These are phyloP conservation scores for Mesodorylaimus sp. DNA, from an alignment of 2,888 invertebrate genomes.

Conservation along the genomic window DNA sequence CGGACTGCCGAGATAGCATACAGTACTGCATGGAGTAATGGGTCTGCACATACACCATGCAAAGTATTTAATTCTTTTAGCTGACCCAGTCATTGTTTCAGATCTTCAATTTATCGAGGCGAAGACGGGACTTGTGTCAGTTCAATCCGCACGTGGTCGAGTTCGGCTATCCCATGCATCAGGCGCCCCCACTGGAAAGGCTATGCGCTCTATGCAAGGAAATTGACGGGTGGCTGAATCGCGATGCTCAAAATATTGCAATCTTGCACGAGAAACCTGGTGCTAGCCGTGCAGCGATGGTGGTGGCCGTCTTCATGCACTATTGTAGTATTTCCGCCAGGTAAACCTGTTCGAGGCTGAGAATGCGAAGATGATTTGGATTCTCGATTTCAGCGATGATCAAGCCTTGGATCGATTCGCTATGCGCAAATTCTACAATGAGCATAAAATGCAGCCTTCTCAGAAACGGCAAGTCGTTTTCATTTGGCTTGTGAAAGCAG, in stretches of 20 bases:
- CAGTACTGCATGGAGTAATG: too few species aligned
- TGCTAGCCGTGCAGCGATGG: slow-evolving; percentile 62
- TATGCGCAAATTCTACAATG: slow-evolving; percentile 72
- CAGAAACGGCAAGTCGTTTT: slow-evolving; percentile 60
- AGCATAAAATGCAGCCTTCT: slow-evolving; percentile 55
- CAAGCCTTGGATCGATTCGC: slow-evolving; percentile 70
- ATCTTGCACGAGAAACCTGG: slow-evolving; percentile 71
- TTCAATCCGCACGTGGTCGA: slow-evolving; percentile 48
- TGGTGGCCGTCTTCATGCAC: slow-evolving; percentile 79
- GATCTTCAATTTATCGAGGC: slow-evolving; percentile 67
- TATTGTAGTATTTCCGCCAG: slow-evolving; percentile 73
- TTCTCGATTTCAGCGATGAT: slow-evolving; percentile 38
- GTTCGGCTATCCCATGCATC: slow-evolving; percentile 62
- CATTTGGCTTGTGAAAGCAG: too few species aligned
- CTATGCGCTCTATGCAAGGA: slow-evolving; percentile 79
- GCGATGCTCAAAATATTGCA: slow-evolving; percentile 61
- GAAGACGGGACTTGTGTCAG: slow-evolving; percentile 45
- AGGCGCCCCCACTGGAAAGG: slow-evolving; percentile 70
- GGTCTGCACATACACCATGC: too few species aligned
- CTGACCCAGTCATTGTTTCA: too few species aligned
- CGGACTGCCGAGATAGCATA: too few species aligned
- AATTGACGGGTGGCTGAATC: slow-evolving; percentile 73
- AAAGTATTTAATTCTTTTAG: too few species aligned
- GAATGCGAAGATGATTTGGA: too few species aligned
- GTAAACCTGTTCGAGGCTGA: too few species aligned